phyloP scores from a whole-genome alignment of 2,797 vertebrate genomes.

The Sebastes steindachneri region DNA sequence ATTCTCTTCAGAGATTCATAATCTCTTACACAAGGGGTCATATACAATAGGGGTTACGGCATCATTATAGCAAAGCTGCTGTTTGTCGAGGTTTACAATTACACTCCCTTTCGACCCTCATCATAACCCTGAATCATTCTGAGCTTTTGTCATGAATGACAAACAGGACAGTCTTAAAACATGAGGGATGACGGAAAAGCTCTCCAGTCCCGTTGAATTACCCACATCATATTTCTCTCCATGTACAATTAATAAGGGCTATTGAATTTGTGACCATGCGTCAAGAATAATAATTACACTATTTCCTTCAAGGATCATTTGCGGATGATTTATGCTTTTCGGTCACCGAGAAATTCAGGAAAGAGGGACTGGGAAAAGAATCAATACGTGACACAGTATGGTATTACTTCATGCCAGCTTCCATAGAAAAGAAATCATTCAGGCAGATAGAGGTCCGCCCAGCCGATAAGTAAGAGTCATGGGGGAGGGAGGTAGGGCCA shows the following conservation, averaged over 20 bases:
- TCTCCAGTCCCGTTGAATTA: conserved; percentile 75
- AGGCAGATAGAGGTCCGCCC: conserved; percentile 70
- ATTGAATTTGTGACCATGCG: conserved; percentile 83
- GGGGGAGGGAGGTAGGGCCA: conserved; percentile 6
- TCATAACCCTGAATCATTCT: conserved; percentile 39
- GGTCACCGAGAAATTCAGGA: conserved; percentile 74
- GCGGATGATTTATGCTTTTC: conserved; percentile 80
- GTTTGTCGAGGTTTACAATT: conserved; percentile 47
- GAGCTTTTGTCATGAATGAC: conserved; percentile 57
- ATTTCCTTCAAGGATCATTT: conserved; percentile 83
- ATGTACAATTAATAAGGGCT: conserved; percentile 83
- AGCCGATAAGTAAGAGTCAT: conserved; percentile 57
- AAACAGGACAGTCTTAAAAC: conserved; percentile 63
- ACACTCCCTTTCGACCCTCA: conserved; percentile 47
- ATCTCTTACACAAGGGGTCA: neutral
- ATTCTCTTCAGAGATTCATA: neutral
- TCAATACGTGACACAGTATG: conserved; percentile 80
- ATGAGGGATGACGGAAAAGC: conserved; percentile 68
- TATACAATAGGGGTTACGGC: neutral
- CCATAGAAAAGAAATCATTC: conserved; percentile 78
- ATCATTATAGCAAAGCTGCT: conserved; percentile 5
- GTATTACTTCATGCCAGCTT: conserved; percentile 80
- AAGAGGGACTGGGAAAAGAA: conserved; percentile 70
- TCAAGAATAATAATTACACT: conserved; percentile 85
- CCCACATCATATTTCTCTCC: conserved; percentile 80